Conservation (phyloP, 1,140 invertebrate species). For the Drosophila azteca region DNA sequence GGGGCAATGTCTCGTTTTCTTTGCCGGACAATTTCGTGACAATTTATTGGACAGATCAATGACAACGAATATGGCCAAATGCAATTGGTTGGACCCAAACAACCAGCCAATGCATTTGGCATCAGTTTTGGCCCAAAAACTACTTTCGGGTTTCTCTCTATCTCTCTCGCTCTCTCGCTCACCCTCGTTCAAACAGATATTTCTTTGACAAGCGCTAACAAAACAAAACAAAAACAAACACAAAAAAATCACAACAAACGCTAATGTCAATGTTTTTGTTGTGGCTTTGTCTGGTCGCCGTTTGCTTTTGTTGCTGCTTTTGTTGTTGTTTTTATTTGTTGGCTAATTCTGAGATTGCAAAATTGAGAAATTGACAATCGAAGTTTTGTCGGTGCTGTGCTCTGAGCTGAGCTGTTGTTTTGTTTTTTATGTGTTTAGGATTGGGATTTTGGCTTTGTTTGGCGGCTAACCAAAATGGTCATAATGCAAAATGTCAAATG, state of each 20-base stretch:
- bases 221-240: constrained; percentile 8
- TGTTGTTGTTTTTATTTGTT: constrained; percentile 51
- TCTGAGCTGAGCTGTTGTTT: background rate
- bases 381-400: constrained; percentile 16
- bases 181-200: background rate
- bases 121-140: constrained; percentile 34
- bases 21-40: constrained; percentile 59
- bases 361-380: constrained; percentile 56
- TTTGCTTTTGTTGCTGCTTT: constrained; percentile 32
- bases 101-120: constrained; percentile 49
- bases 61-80: constrained; percentile 69
- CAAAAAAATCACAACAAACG: constrained; percentile 32
- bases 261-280: constrained; percentile 45
- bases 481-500: constrained; percentile 72
- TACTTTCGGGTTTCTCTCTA: constrained; percentile 25
- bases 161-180: constrained; percentile 7
- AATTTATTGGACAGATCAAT: constrained; percentile 76
- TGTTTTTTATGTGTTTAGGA: constrained; percentile 14
- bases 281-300: no score
- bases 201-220: constrained; percentile 29
- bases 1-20: constrained; percentile 18
- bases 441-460: constrained; percentile 38
- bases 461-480: constrained; percentile 57
- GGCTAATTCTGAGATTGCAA: constrained; percentile 64
- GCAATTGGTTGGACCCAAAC: constrained; percentile 50